Evolutionary conservation across 30 jellyfish, hydroid and myxozoan genomes (phyloP), one percentile per base, ranked within the genome.

Genomic region (Aurelia coerulea): DNA sequence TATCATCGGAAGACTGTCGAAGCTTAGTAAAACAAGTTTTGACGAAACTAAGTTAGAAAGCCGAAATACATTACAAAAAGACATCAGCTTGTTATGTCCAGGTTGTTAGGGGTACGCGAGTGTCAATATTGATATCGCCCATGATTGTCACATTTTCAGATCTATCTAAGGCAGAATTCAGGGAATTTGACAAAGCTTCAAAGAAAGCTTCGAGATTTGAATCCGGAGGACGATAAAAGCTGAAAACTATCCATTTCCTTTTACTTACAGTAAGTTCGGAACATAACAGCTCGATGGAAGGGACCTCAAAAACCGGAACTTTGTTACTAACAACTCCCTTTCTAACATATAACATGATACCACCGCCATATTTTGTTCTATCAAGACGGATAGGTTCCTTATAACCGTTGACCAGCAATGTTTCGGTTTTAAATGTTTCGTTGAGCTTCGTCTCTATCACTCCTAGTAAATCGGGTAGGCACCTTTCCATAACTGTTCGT

Each of bases 341-440:
- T 53, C 65, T 53, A 53, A 53, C 16, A 53, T 53, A 79, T 49
- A 32, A 72, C 90, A 79, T 62, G 10, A 79, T 4, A 16, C 90
- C 80, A 17, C 90, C 90, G 3, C 81, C 90, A 67, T 4, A 65
- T 80, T 80, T 18, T 1, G 67, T 63, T 37, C 90, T 66, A 65
- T 65, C 90, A 41, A 80, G 73, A 35, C 90, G 90, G 5, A 80
- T 39, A 1, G 90, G 90, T 42, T 29, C 64, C 23, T 80, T 46
- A 72, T 80, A 80, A 46, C 29, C 18, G 19, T 65, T 53, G 2
- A 78, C 39, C 16, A 78, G 67, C 4, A 78, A 63, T 8, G 37
- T 10, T 3, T 78, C 88, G 10, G 88, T 78, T 66, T 80, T 66
- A 2, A 65, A 63, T 2, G 15, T 39, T 9, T n/a, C 37, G 23